Evolutionary conservation across 2,888 invertebrate genomes (phyloP).

Genomic region (Coleophora deauratella): DNA sequence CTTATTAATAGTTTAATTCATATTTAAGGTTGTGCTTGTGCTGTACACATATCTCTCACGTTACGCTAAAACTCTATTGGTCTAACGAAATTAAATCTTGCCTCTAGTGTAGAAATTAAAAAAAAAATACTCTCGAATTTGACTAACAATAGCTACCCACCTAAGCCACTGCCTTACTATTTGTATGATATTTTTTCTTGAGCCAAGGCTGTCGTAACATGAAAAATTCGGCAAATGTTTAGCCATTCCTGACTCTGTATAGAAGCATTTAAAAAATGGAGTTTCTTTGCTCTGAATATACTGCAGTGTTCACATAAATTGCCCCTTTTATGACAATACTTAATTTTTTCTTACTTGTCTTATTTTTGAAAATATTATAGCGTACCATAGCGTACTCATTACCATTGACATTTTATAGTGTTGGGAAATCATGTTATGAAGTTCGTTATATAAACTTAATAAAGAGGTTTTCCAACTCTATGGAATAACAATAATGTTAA

Average conservation of each 20-base stretch:
- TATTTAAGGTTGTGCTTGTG: conserved; percentile 48
- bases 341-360: no score
- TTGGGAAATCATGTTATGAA: no score
- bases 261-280: not conserved
- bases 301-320: not conserved
- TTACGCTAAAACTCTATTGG: conserved; percentile 19
- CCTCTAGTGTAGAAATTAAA: conserved; percentile 26
- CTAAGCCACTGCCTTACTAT: conserved; percentile 32
- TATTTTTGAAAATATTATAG: no score
- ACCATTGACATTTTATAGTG: no score
- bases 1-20: conserved; percentile 10
- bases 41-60: conserved; percentile 48
- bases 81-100: conserved; percentile 28
- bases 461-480: no score
- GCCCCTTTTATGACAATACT: not conserved
- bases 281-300: no score
- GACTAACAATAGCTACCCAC: conserved; percentile 27
- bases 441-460: no score
- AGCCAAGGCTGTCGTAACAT: conserved; percentile 7
- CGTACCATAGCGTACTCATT: no score
- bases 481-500: no score
- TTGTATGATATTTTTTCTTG: conserved; percentile 16
- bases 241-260: no score
- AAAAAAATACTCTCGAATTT: conserved; percentile 36
- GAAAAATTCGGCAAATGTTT: no score